These are phyloP conservation scores for Leucophenga maculata DNA, from an alignment of 2,888 invertebrate genomes.

Conservation along the genomic window DNA sequence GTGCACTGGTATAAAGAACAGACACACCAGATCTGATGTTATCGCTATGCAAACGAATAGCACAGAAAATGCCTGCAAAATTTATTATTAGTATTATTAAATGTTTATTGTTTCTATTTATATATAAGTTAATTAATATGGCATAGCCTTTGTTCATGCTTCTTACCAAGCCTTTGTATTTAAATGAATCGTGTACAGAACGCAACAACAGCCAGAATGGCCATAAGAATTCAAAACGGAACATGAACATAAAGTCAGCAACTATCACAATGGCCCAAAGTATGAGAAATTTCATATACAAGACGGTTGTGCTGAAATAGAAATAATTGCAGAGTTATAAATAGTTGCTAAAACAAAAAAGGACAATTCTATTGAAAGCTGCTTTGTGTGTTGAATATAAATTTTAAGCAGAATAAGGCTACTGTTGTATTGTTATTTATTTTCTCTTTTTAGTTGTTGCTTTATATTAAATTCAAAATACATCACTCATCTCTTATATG, in stretches of 20 bases:
- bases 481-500: no score
- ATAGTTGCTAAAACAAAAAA: no score
- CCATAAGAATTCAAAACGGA: constrained; percentile 99
- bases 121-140: not conserved
- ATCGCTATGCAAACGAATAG: constrained; percentile 98
- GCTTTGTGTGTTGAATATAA: no score
- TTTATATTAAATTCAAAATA: no score
- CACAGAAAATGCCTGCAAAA: constrained; percentile 92
- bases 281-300: constrained; percentile 95
- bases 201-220: constrained; percentile 97
- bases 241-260: constrained; percentile 97
- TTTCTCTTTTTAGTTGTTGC: no score
- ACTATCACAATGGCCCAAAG: constrained; percentile 95
- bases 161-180: constrained; percentile 96
- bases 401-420: no score
- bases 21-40: constrained; percentile 98
- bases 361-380: no score
- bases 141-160: not conserved
- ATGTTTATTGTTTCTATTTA: not conserved
- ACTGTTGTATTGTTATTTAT: no score
- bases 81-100: constrained; percentile 26
- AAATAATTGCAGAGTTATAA: not conserved
- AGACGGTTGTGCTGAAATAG: constrained; percentile 85
- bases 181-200: constrained; percentile 97
- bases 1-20: constrained; percentile 98